Conservation (phyloP, 2,888 invertebrate genomes). For the Amphipyra tragopoginis region DNA sequence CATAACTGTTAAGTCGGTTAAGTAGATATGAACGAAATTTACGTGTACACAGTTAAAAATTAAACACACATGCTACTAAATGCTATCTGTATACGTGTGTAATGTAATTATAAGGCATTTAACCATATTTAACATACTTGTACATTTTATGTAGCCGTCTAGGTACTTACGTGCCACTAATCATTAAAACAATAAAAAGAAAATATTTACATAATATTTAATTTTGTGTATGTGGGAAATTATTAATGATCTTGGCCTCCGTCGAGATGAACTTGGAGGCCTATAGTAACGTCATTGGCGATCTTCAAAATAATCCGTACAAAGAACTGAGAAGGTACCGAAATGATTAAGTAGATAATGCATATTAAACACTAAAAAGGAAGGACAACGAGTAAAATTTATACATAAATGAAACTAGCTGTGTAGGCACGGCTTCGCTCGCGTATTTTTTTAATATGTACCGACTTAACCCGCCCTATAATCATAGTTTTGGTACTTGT, state of each 20-base stretch:
- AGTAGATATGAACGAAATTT: slow-evolving; percentile 45
- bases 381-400: too few relatives aligned
- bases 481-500: too few relatives aligned
- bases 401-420: too few relatives aligned
- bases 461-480: too few relatives aligned
- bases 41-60: slow-evolving; percentile 35
- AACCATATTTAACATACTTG: slow-evolving; percentile 14
- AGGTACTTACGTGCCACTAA: background rate
- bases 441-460: too few relatives aligned
- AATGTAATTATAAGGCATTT: slow-evolving; percentile 20
- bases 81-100: slow-evolving; percentile 39
- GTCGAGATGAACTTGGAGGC: slow-evolving; percentile 10
- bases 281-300: slow-evolving; percentile 2
- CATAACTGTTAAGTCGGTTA: slow-evolving; percentile 50
- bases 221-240: background rate
- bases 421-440: too few relatives aligned
- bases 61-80: slow-evolving; percentile 32
- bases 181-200: slow-evolving; percentile 4
- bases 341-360: too few relatives aligned
- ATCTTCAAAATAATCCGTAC: too few relatives aligned
- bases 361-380: too few relatives aligned
- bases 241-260: background rate
- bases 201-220: slow-evolving; percentile 14
- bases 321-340: too few relatives aligned
- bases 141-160: slow-evolving; percentile 4